phyloP scores from a whole-genome alignment of 2,797 vertebrate genomes.

The Scomberomorus guttatus region DNA sequence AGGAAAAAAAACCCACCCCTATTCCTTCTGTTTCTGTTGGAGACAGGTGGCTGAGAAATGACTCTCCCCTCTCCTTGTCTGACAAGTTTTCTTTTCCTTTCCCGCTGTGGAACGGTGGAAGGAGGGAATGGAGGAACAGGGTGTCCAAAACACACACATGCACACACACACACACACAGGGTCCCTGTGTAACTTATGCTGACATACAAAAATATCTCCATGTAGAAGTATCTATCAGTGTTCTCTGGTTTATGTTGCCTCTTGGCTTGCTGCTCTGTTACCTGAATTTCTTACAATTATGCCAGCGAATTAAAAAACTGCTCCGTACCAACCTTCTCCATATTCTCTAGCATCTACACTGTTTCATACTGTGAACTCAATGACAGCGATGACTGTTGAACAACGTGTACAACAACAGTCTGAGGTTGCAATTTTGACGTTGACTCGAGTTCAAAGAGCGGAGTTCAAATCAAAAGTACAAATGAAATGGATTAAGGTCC shows the following conservation, averaged over 20 bases:
- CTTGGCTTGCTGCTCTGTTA: constrained; percentile 5
- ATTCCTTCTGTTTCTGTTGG: constrained; percentile 66
- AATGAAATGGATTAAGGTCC: too few relatives aligned
- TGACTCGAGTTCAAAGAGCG: too few relatives aligned
- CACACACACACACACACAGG: constrained; percentile 43
- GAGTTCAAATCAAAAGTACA: too few relatives aligned
- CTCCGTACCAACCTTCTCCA: background rate
- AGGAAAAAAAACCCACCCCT: constrained; percentile 9
- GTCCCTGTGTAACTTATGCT: constrained; percentile 38
- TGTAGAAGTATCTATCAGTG: background rate
- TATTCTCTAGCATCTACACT: background rate
- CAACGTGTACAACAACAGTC: background rate
- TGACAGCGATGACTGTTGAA: background rate
- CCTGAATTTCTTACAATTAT: background rate
- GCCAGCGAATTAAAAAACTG: background rate
- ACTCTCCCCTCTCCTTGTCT: constrained; percentile 40
- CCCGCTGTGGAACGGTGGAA: constrained; percentile 47
- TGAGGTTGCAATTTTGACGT: background rate
- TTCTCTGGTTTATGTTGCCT: background rate
- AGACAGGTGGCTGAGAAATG: constrained; percentile 69
- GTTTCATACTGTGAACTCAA: background rate
- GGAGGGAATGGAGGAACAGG: constrained; percentile 43
- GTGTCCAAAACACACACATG: constrained; percentile 65
- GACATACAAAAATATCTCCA: constrained; percentile 33
- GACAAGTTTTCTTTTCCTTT: constrained; percentile 74